Percentiles rank a stretch among this genome's conserved stretches.
Conservation (phyloP, 2,888 invertebrate species). For the Agapostemon virescens region DNA sequence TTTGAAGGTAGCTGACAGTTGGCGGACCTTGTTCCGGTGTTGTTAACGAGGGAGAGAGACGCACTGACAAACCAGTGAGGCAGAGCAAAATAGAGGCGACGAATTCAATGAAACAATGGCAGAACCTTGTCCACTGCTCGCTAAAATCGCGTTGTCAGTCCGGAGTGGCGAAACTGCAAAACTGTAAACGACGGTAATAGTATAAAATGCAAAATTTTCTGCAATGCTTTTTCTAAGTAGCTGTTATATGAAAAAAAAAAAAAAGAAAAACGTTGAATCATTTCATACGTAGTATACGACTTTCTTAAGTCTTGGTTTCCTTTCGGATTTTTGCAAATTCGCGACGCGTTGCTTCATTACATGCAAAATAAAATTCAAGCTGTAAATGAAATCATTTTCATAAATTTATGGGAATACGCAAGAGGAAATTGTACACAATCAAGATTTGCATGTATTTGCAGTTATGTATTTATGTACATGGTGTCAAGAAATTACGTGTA, state of each 20-base stretch:
- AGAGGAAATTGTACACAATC: too few species aligned
- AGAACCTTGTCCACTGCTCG: neutral
- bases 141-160: neutral
- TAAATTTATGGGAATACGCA: too few species aligned
- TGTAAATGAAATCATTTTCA: too few species aligned
- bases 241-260: neutral
- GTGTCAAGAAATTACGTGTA: too few species aligned
- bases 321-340: too few species aligned
- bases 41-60: neutral
- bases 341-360: too few species aligned
- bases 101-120: conserved; percentile 1
- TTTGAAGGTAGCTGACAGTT: neutral
- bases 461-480: too few species aligned
- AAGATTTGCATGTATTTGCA: too few species aligned
- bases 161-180: neutral
- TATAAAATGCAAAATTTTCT: neutral
- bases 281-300: too few species aligned
- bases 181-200: neutral
- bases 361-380: too few species aligned
- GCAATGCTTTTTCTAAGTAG: neutral
- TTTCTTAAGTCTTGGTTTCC: too few species aligned
- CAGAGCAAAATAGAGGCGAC: neutral
- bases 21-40: neutral
- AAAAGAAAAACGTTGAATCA: too few species aligned
- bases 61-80: neutral